phyloP scores from a whole-genome alignment of 2,888 invertebrate species.

The Barypeithes pellucidus region DNA sequence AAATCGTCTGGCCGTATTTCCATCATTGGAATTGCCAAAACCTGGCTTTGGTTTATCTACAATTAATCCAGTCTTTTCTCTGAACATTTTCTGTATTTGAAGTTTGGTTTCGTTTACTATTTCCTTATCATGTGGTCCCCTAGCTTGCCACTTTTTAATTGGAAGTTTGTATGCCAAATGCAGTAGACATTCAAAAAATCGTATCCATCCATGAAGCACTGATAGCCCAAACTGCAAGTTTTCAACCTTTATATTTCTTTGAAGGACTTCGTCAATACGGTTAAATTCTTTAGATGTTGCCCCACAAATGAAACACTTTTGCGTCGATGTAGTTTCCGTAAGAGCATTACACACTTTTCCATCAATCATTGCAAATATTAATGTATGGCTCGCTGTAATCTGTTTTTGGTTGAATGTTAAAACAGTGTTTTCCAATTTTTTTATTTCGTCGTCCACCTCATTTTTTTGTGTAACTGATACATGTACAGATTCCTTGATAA shows the following conservation, averaged over 20 bases:
- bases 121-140: conserved; percentile 37
- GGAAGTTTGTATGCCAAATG: conserved; percentile 36
- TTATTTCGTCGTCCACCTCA: too few relatives aligned
- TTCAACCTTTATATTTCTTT: conserved; percentile 7
- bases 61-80: conserved; percentile 48
- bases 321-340: too few relatives aligned
- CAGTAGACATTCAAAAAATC: conserved; percentile 45
- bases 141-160: conserved; percentile 38
- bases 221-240: conserved; percentile 41
- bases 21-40: conserved; percentile 55
- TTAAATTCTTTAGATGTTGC: conserved; percentile 41
- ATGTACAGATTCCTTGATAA: conserved; percentile 59
- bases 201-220: conserved; percentile 42
- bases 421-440: too few relatives aligned
- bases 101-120: conserved; percentile 25
- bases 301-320: too few relatives aligned
- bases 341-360: too few relatives aligned
- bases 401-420: conserved; percentile 7
- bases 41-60: conserved; percentile 56
- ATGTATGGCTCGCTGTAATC: conserved; percentile 19
- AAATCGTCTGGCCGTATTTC: conserved; percentile 54
- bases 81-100: conserved; percentile 43
- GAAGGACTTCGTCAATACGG: conserved; percentile 19
- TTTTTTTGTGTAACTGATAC: conserved; percentile 34
- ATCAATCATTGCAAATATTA: conserved; percentile 36